Evolutionary conservation across 2,113 vertebrate genomes (phyloP).

Genomic region (Zeus faber): DNA sequence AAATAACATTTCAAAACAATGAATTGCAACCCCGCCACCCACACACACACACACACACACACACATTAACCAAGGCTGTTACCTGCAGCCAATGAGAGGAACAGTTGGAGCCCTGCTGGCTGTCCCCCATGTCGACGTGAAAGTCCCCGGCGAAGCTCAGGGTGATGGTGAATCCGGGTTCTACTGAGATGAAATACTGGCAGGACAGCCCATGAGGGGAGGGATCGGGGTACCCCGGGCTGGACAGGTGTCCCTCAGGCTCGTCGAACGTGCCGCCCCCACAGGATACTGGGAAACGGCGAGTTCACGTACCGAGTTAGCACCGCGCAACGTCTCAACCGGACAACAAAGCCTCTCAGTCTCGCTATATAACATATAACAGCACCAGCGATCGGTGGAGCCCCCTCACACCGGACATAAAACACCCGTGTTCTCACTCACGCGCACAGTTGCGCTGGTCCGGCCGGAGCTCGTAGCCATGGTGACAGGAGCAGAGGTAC

Average conservation of each 20-base stretch:
- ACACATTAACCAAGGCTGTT: background rate
- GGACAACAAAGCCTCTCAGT: too few species aligned
- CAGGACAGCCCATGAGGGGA: slow-evolving; percentile 58
- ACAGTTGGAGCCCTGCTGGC: slow-evolving; percentile 45
- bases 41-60: background rate
- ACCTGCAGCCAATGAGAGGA: slow-evolving; percentile 73
- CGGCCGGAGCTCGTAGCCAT: slow-evolving; percentile 81
- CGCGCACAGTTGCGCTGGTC: slow-evolving; percentile 81
- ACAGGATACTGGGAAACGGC: slow-evolving; percentile 60
- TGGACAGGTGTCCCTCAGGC: slow-evolving; percentile 61
- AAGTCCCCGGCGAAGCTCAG: slow-evolving; percentile 72
- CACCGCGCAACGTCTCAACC: too few species aligned
- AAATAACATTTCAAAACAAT: background rate
- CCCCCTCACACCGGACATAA: too few species aligned
- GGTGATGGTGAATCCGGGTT: slow-evolving; percentile 60
- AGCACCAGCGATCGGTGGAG: too few species aligned
- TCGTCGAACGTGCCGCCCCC: slow-evolving; percentile 61
- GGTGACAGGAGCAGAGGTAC: slow-evolving; percentile 85
- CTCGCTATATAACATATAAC: too few species aligned
- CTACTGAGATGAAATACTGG: slow-evolving; percentile 66
- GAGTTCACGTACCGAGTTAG: slow-evolving; percentile 54
- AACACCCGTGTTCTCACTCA: slow-evolving; percentile 52
- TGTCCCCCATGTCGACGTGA: slow-evolving; percentile 63
- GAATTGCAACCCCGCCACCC: too few species aligned
- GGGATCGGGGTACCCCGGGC: slow-evolving; percentile 65